phyloP scores from a whole-genome alignment of 2,888 invertebrate genomes.

The Hofmannophila pseudospretella region DNA sequence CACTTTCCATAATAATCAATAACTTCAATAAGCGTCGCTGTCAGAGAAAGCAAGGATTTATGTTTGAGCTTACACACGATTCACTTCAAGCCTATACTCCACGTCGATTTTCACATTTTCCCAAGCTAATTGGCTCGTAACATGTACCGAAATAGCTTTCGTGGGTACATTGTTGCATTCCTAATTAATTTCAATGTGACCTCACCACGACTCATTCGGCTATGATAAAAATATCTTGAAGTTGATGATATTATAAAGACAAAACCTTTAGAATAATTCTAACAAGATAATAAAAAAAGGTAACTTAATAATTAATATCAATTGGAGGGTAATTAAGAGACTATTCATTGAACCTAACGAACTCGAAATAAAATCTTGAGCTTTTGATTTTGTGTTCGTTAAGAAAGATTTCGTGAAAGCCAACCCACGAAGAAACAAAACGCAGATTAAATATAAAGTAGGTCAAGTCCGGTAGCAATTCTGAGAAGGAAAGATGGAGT shows the following conservation, averaged over 20 bases:
- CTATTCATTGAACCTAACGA: too few species aligned
- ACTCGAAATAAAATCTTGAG: too few species aligned
- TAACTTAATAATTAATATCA: too few species aligned
- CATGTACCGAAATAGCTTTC: not conserved
- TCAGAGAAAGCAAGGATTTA: constrained; percentile 9
- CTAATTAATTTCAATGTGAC: not conserved
- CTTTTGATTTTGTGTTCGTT: too few species aligned
- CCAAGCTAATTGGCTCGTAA: not conserved
- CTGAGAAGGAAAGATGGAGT: constrained; percentile 26
- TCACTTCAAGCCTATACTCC: not conserved
- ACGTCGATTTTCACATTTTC: not conserved
- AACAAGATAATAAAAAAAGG: too few species aligned
- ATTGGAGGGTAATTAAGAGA: too few species aligned
- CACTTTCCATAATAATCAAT: constrained; percentile 44
- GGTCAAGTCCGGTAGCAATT: constrained; percentile 24
- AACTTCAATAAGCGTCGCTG: constrained; percentile 5
- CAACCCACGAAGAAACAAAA: too few species aligned
- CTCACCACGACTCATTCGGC: not conserved
- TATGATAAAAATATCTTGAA: too few species aligned
- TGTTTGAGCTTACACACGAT: not conserved
- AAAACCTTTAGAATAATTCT: too few species aligned
- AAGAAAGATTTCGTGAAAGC: too few species aligned
- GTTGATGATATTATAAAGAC: too few species aligned
- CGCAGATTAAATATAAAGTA: constrained; percentile 21
- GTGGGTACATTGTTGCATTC: not conserved